Conservation (phyloP, 2,113 vertebrate genomes). For the Zosterops japonicus region DNA sequence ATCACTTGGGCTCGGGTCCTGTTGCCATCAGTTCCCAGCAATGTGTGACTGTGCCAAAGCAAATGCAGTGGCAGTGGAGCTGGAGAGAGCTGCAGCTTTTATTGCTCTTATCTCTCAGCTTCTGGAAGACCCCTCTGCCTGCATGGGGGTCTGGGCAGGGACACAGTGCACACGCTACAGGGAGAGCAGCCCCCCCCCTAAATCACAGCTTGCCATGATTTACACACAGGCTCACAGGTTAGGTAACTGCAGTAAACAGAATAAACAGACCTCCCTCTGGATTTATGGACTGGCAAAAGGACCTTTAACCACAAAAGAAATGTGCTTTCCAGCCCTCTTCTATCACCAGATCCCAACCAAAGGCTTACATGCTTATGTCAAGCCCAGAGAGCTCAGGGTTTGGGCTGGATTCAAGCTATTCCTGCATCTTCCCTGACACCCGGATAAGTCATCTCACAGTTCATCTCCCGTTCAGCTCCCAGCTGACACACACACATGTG, state of each 20-base stretch:
- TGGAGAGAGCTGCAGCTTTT: background rate
- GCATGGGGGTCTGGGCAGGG: slow-evolving; percentile 45
- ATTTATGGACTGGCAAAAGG: slow-evolving; percentile 76
- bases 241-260: slow-evolving; percentile 78
- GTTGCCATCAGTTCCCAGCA: background rate
- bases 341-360: slow-evolving; percentile 38
- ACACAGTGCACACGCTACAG: background rate
- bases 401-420: slow-evolving; percentile 23
- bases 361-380: slow-evolving; percentile 59
- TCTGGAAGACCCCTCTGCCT: slow-evolving; percentile 33
- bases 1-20: accelerated
- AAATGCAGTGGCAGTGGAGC: background rate
- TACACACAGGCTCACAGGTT: slow-evolving; percentile 66
- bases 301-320: slow-evolving; percentile 68
- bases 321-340: slow-evolving; percentile 22
- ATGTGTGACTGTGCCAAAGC: background rate
- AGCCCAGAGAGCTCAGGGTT: background rate
- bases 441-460: background rate
- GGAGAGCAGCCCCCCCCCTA: slow-evolving; percentile 46
- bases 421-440: background rate
- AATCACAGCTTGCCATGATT: slow-evolving; percentile 72
- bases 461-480: background rate
- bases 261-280: slow-evolving; percentile 66
- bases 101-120: slow-evolving; percentile 52
- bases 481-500: background rate